These are phyloP conservation scores for Pelodiscus sinensis DNA, from an alignment of 2,113 vertebrate species.

Conservation along the genomic window DNA sequence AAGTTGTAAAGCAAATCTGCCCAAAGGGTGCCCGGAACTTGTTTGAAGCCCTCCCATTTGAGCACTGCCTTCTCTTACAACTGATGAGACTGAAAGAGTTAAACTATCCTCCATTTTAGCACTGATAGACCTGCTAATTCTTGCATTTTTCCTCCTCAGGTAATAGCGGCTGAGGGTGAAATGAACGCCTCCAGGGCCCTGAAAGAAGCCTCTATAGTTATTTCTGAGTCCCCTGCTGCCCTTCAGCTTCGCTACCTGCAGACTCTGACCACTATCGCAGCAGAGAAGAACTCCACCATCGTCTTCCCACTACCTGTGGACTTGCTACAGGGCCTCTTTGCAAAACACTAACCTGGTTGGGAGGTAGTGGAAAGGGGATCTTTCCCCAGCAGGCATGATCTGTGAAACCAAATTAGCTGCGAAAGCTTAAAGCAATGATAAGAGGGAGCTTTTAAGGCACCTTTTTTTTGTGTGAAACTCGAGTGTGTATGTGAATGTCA, in stretches of 20 bases:
- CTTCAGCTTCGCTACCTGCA: slow-evolving; percentile 95
- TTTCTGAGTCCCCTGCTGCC: slow-evolving; percentile 89
- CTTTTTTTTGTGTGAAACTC: background rate
- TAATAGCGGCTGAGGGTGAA: slow-evolving; percentile 92
- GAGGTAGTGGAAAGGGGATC: background rate
- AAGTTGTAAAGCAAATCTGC: background rate
- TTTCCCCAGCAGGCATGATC: background rate
- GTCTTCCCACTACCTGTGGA: slow-evolving; percentile 93
- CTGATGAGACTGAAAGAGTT: background rate
- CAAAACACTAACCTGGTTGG: background rate
- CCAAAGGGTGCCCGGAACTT: background rate
- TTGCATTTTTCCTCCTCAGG: slow-evolving; percentile 66
- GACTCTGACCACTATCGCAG: slow-evolving; percentile 91
- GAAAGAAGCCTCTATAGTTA: slow-evolving; percentile 92
- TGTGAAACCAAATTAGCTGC: slow-evolving; percentile 11
- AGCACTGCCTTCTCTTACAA: background rate
- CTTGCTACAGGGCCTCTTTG: slow-evolving; percentile 80
- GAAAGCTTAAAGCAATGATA: background rate
- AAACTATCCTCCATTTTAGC: rapidly evolving
- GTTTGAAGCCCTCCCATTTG: background rate
- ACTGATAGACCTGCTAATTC: rapidly evolving
- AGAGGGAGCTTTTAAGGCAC: background rate
- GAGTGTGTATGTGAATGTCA: background rate
- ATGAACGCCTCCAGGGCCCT: slow-evolving; percentile 91
- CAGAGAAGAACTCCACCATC: slow-evolving; percentile 93